Percentiles rank a stretch among this genome's conserved stretches.
Evolutionary conservation across 1,140 invertebrate species (phyloP).

Genomic region (Temnothorax longispinosus): DNA sequence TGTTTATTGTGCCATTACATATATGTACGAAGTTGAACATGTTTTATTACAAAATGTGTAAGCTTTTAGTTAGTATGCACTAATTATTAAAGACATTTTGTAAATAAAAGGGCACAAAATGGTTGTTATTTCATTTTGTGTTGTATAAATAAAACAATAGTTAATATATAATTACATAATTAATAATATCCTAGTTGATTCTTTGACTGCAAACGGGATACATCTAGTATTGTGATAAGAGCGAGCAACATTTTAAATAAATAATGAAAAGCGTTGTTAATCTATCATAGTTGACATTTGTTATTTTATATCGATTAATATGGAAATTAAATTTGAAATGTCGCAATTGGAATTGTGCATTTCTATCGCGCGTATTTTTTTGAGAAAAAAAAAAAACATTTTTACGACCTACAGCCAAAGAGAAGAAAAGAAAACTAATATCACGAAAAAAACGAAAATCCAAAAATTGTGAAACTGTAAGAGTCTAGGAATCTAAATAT

Average conservation of each 20-base stretch:
- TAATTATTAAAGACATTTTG: slow-evolving; percentile 42
- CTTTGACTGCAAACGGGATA: not conserved
- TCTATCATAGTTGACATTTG: not conserved
- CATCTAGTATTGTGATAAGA: not conserved
- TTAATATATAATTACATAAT: slow-evolving; percentile 1
- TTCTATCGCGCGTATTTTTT: slow-evolving; percentile 20
- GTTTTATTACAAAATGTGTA: slow-evolving; percentile 32
- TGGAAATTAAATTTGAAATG: slow-evolving; percentile 11
- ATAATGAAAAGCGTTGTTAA: not conserved
- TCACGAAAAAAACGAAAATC: not conserved
- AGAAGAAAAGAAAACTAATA: slow-evolving; percentile 56
- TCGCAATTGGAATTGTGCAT: not conserved
- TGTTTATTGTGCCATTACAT: slow-evolving; percentile 49
- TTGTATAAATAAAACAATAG: slow-evolving; percentile 39
- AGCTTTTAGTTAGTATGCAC: slow-evolving; percentile 35
- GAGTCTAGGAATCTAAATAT: slow-evolving; percentile 27
- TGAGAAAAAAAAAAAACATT: slow-evolving; percentile 9
- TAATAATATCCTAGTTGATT: slow-evolving; percentile 7
- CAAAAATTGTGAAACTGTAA: not conserved
- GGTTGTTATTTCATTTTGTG: slow-evolving; percentile 22
- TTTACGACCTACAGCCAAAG: not conserved
- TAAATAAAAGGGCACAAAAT: slow-evolving; percentile 48
- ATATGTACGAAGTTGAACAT: slow-evolving; percentile 27
- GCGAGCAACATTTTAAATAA: not conserved
- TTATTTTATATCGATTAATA: slow-evolving; percentile 4